Evolutionary conservation across 2,113 vertebrate genomes (phyloP), one percentile per base, ranked within the genome.

Genomic region (Chionomys nivalis): DNA sequence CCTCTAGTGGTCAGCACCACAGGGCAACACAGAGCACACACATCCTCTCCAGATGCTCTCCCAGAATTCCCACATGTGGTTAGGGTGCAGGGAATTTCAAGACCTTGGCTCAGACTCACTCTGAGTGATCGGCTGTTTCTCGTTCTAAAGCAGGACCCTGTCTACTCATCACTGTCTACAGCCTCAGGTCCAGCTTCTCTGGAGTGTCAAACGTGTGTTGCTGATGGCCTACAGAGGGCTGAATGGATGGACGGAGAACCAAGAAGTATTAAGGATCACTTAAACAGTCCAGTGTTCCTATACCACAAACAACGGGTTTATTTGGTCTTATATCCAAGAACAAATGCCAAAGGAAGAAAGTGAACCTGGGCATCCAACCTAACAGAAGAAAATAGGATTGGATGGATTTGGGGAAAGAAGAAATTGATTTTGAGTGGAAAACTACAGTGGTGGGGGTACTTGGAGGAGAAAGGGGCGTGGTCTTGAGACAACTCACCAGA

Each of bases 231-330:
- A 21, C 66, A 19, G 26, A 63, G 36, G 77, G 44, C 19, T 16
- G 70, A n/a, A 70, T 75, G 42, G 11, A 52, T 49, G 11, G 16
- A 42, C 42, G 10, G 90, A 90, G 11, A 3, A 31, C 58, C 7
- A 9, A 42, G 77, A 91, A 76, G 31, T 28, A 55, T 89, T 21
- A 2, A 55, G 14, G 3, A 28, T 58, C 75, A 58, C 42, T 94
- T 68, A 75, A 58, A 39, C 49, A 93, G 55, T 17, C 61, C 85
- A 49, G 28, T 31, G 58, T 66, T 52, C 47, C 63, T 61, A 19
- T 65, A 89, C 47, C 77, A 72, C 88, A 96, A 95, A 68, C 13
- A 66, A 49, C 66, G 70, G 81, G 65, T 85, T 83, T 49, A 91
- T 91, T 1, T 65, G n/a, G 63, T 75, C 78, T 94, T 96, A 92